Evolutionary conservation across 2,113 vertebrate species (phyloP), one percentile per base, ranked within the genome.

Genomic region (Neoarius graeffei): DNA sequence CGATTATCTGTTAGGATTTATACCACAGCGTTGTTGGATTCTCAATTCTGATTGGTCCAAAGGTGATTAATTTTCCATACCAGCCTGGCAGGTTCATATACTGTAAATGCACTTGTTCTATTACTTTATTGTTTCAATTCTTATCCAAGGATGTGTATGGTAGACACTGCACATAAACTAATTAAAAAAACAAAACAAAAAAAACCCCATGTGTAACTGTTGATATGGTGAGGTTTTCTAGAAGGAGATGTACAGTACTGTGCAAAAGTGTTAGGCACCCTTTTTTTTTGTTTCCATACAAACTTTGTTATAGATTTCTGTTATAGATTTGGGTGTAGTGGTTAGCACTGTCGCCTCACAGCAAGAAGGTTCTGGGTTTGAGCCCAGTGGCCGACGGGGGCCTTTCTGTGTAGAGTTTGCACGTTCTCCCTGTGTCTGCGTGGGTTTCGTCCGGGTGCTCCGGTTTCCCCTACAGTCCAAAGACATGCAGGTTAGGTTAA

Each of bases 1-100:
- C 7, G 17, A 82, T 82, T 57, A 80, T 80, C 54, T 8, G 14
- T 20, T 62, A 62, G 80, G 30, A 62, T 57, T 62, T 82, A 82
- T 82, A 82, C 57, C 80, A 82, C 80, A 82, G 80, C 20, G 5
- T 62, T 62, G 57, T 62, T 62, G 30, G 10, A 62, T 62, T 35
- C 30, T 23, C 4, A 4, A 81, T 60, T 60, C 11, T 27, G n/a
- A 27, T 56, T 42, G 19, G 54, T 81, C 17, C 27, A 25, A 80
- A 80, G 20, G 35, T 81, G n/a, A n/a, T 77, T 19, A 13, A 81
- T 80, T 79, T 76, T 27, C n/a, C 14, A 30, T 27, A 67, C 17
- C 11, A 56, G 52, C 14, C 73, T 57, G 25, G 23, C n/a, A 57
- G n/a, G 3, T 81, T 57, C 19, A 59, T 20, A 81, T 59, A n/a